These are phyloP conservation scores for Conger conger DNA, from an alignment of 2,113 vertebrate genomes.

Conservation along the genomic window DNA sequence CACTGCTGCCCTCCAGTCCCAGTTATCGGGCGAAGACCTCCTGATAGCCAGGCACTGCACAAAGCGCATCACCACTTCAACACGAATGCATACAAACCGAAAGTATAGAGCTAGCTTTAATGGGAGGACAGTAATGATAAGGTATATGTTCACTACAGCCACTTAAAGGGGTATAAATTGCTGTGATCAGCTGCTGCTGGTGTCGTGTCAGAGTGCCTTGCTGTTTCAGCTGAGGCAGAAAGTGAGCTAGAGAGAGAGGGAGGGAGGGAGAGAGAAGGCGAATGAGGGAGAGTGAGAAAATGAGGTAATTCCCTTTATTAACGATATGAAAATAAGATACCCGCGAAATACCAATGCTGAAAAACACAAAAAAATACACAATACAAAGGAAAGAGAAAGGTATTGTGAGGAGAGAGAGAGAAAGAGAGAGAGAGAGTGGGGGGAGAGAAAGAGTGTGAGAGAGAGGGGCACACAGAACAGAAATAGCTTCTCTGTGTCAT, in stretches of 20 bases:
- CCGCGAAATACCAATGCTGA: too few species aligned
- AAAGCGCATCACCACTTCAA: background rate
- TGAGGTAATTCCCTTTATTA: too few species aligned
- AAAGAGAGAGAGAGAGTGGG: conserved; percentile 2
- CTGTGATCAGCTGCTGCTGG: background rate
- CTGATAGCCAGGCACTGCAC: background rate
- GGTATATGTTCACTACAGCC: background rate
- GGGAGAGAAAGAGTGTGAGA: background rate
- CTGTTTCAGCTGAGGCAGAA: background rate
- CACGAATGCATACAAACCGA: background rate
- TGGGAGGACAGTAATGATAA: conserved; percentile 4
- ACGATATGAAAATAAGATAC: too few species aligned
- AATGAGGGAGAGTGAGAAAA: background rate
- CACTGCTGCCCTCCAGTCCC: background rate
- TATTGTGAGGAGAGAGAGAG: too few species aligned
- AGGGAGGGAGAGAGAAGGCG: background rate
- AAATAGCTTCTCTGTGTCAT: conserved; percentile 29
- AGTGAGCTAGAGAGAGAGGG: conserved; percentile 21
- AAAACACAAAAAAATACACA: too few species aligned
- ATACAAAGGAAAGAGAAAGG: too few species aligned
- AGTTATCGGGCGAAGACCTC: background rate
- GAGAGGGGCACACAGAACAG: conserved; percentile 15
- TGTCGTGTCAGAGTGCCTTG: background rate
- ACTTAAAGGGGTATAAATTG: background rate
- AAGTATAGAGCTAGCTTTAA: background rate